Base-by-base conservation (phyloP, 2,113 vertebrate genomes). In the Lepisosteus oculatus region DNA sequence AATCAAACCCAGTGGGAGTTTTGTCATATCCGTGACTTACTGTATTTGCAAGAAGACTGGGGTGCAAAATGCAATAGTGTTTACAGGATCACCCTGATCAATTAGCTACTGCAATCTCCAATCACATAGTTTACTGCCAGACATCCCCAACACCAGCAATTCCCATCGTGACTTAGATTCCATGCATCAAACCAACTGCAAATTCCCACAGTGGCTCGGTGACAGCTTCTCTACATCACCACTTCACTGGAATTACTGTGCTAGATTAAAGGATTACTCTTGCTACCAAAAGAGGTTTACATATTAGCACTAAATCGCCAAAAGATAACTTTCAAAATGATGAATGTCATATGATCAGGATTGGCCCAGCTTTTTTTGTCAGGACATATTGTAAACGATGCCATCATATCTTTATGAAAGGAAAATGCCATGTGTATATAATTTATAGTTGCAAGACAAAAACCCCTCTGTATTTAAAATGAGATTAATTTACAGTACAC, bases 181-280 rank as follows among this genome's bases (percentile, higher is more conserved):
- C 89, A 84, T 70, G 73, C 77, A 83, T 71, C 88, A 90, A 89
- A 72, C 81, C 85, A 78, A 87, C 88, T 90, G 88, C 88, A 89
- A 92, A 91, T 78, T 88, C 84, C 85, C 88, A 88, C 89, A 85
- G 90, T 74, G 76, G 84, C 78, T 81, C 70, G 77, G 74, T 80
- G 78, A 55, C 75, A 70, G 78, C 75, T 81, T 84, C 83, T 84
- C 88, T 86, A 88, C 88, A 89, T 89, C 87, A 87, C 86, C 85
- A 79, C 84, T 83, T 80, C 81, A 67, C 83, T 85, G 84, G 78
- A 74, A 84, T 85, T 85, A 85, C 79, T 84, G 80, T 72, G 29
- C 44, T 76, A 83, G 87, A 90, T 90, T 90, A 90, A 82, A 82
- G 83, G 89, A 87, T 88, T 89, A 90, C 68, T 51, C 69, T 63